Base-by-base conservation (phyloP, 2,113 vertebrate species). In the Percina caprodes region DNA sequence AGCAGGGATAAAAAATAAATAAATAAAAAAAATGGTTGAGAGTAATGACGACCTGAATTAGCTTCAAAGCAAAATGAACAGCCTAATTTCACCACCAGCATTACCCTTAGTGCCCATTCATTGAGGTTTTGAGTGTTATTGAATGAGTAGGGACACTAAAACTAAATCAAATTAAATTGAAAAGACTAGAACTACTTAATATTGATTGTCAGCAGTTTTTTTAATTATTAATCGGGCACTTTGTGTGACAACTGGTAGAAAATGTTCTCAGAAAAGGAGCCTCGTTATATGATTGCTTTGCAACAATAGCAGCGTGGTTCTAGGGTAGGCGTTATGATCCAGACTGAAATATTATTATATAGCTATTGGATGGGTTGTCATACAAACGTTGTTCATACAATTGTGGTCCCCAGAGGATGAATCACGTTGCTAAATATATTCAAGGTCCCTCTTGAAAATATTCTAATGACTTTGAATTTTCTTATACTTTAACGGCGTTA, bases 21-120 rank as follows among this genome's bases (percentile, higher is more conserved):
- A n/a, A n/a, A n/a, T n/a, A 30, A 30, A 30, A 30, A 30, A 30
- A 30, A 30, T 0, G 30, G 30, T 30, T 30, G 30, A 30, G 3
- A 30, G 30, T 30, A 30, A 30, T 30, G 30, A 30, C 30, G 49
- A 49, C 45, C 35, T 77, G 33, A 77, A 71, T 52, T 24, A 60
- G 55, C 48, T 59, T 76, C 45, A 81, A 56, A 77, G 59, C 16
- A 63, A 39, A 67, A 75, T 79, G 59, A 74, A 67, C 33, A 69
- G 49, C 42, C 24, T 62, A 4, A 65, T 82, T 74, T 59, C 51
- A 63, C 23, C 49, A 69, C 33, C 39, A 51, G 0, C 45, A 19
- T 52, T n/a, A 14, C 49, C 30, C 61, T 45, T 9, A 26, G 35
- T 46, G 21, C 23, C 76, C 35, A 69, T 63, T 77, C 46, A 62